Base-by-base conservation (phyloP, 2,113 vertebrate genomes). In the Dinomys branickii region DNA sequence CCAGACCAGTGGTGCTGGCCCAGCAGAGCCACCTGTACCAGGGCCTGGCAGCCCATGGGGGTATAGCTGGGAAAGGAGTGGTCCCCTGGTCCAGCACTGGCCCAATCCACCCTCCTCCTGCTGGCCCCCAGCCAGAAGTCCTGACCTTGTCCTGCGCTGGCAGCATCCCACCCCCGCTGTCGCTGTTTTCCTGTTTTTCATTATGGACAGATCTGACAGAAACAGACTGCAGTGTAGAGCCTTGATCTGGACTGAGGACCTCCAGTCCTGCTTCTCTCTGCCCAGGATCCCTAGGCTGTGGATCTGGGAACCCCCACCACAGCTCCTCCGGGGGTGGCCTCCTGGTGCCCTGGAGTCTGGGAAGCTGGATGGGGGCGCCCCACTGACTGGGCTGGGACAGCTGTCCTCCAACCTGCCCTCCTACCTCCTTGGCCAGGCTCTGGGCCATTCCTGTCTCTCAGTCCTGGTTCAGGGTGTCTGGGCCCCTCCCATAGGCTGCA, bases 181-280 rank as follows among this genome's bases (percentile, higher is more conserved):
- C 38, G 61, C 30, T 16, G 50, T 58, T 82, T 96, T 97, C 92
- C 85, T 96, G 96, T 92, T 94, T 92, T 82, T 63, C 38, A 0
- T n/a, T n/a, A 26, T 61, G 71, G 80, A 35, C 47, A 83, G 50
- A 63, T 50, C 69, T 47, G 44, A 75, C 47, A n/a, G 90, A 90
- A 96, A 75, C 71, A 77, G 87, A 30, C 28, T 47, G 1, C 19
- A 8, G 47, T 52, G 14, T 20, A 13, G 38, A 30, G 88, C 63
- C 44, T 59, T 22, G 26, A 11, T 84, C 73, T 22, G 30, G 52
- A n/a, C 10, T 0, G 1, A 41, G 44, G 22, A 56, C 52, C 20
- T 14, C 3, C 63, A 52, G 35, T 16, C 50, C 33, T 19, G n/a
- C 61, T 41, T 41, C 59, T 41, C 77, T 35, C 30, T 54, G 67